Base-by-base conservation (phyloP, 2,888 invertebrate genomes). In the Vanessa cardui region DNA sequence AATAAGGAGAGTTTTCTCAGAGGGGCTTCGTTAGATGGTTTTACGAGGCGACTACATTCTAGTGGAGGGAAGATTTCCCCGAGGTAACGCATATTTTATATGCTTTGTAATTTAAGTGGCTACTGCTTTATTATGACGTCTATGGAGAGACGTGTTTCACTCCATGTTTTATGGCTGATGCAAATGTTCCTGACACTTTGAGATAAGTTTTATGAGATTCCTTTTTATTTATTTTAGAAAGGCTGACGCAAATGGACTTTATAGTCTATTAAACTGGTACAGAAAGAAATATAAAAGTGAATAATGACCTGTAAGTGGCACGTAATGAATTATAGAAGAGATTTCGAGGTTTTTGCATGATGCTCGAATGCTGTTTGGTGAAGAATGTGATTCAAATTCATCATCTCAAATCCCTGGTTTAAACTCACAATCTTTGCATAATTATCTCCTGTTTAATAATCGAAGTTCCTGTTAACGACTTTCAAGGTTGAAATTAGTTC, bases 11-110 rank as follows among this genome's bases (percentile, higher is more conserved):
- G 76, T 80, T 74, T 73, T 72, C 85, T 81, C 83, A 18, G 64
- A 74, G 83, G 86, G 77, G 77, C 79, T 85, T 86, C 81, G 83
- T 86, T 84, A 81, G 84, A 85, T 83, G 84, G 83, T 79, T 86
- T 86, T 85, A 84, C 80, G 84, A 83, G 83, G 81, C 81, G 81
- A 83, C 83, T 86, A 84, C 81, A 81, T 81, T 79, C 76, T 82
- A 77, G 79, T 77, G 80, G 79, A 78, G 79, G 74, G 81, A 83
- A 89, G 88, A 90, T 90, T 90, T 90, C 90, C 90, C 90, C 79
- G 66, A 82, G 89, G 89, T 84, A 83, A 85, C 83, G 88, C 88
- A 89, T 89, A 87, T 87, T 87, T 89, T 85, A 89, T 87, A 83
- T 80, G 80, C 78, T 80, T 78, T 82, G 83, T 87, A 85, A 88